Evolutionary conservation across 2,888 invertebrate genomes (phyloP).

Genomic region (Hirtodrosophila cameraria): DNA sequence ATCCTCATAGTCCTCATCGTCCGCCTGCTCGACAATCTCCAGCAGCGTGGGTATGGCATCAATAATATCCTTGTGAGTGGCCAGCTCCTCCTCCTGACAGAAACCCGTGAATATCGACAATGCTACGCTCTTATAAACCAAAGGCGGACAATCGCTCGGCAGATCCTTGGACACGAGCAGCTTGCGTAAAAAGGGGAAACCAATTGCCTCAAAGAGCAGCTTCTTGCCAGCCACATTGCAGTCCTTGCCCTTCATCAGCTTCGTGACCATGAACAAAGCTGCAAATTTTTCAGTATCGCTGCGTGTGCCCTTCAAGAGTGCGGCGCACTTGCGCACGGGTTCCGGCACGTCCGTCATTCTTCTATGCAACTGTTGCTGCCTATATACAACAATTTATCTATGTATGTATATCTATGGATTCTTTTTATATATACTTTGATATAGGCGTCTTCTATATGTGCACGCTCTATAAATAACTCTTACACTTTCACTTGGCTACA

Average conservation of each 20-base stretch:
- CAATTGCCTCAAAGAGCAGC: constrained; percentile 94
- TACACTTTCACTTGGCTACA: constrained; percentile 78
- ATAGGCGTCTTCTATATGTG: constrained; percentile 32
- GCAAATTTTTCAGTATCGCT: constrained; percentile 96
- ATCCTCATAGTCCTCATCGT: constrained; percentile 93
- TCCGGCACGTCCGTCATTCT: constrained; percentile 87
- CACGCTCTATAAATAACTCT: constrained; percentile 66
- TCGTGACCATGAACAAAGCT: constrained; percentile 95
- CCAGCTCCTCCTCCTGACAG: constrained; percentile 91
- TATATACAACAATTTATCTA: constrained; percentile 14
- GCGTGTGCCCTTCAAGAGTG: constrained; percentile 90
- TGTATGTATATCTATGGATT: constrained; percentile 15
- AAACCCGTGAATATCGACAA: constrained; percentile 94
- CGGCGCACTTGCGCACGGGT: constrained; percentile 92
- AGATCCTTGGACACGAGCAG: constrained; percentile 90
- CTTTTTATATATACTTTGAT: constrained; percentile 22
- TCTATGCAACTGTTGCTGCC: constrained; percentile 26
- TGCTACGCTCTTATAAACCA: constrained; percentile 96
- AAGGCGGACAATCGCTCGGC: constrained; percentile 94
- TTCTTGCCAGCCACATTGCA: constrained; percentile 91
- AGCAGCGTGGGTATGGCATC: constrained; percentile 92
- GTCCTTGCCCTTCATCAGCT: constrained; percentile 93
- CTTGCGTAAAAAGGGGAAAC: constrained; percentile 93
- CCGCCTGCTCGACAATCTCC: constrained; percentile 92
- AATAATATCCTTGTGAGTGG: constrained; percentile 92